These are phyloP conservation scores for Apeira syringaria DNA, from an alignment of 2,888 invertebrate species.

Conservation along the genomic window DNA sequence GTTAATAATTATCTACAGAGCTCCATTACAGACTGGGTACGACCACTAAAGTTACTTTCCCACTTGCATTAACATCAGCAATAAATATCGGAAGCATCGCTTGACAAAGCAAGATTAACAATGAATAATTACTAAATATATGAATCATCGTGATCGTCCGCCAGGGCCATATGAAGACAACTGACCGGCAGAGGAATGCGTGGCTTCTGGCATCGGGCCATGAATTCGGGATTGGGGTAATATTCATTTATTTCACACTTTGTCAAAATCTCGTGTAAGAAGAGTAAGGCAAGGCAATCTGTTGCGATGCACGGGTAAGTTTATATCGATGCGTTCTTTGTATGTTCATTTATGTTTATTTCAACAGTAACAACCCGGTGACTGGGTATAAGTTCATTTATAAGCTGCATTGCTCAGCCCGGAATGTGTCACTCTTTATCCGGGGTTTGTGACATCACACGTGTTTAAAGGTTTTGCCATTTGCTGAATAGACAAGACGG, in stretches of 20 bases:
- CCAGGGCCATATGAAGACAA: conserved; percentile 50
- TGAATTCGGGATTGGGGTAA: conserved; percentile 42
- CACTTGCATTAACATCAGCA: not conserved
- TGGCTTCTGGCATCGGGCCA: conserved; percentile 61
- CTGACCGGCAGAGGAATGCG: conserved; percentile 52
- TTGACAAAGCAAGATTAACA: conserved; percentile 24
- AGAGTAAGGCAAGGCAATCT: conserved; percentile 10
- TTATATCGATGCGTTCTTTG: not conserved
- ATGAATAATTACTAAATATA: conserved; percentile 25
- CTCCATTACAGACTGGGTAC: too few species aligned
- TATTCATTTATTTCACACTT: conserved; percentile 55
- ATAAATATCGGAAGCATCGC: conserved; percentile 14
- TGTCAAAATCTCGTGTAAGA: conserved; percentile 51
- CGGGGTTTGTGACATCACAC: too few species aligned
- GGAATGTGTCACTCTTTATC: too few species aligned
- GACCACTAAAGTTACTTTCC: conserved; percentile 3
- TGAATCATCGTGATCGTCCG: conserved; percentile 48
- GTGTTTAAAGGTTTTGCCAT: too few species aligned
- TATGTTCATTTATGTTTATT: too few species aligned
- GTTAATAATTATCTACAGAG: too few species aligned
- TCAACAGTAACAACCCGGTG: too few species aligned
- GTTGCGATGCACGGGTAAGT: conserved; percentile 1
- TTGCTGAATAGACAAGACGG: too few species aligned
- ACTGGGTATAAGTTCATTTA: too few species aligned
- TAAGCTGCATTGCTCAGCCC: too few species aligned